Evolutionary conservation across 2,797 vertebrate genomes (phyloP), one percentile per base, ranked within the genome.

Genomic region (Melanogrammus aeglefinus): DNA sequence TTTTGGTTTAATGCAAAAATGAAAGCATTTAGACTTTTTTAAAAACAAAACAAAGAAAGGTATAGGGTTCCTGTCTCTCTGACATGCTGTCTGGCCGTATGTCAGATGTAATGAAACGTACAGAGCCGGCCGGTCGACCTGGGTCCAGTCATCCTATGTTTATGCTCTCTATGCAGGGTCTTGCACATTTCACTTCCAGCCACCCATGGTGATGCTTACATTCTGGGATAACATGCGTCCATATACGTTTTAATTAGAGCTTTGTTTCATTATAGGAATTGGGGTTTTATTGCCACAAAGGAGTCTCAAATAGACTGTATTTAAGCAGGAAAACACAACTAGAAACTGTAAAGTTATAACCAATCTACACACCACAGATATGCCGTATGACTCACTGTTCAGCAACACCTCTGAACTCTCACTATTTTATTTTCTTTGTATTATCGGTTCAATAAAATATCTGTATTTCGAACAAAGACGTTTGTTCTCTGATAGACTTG

Each of bases 41-140:
- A 24, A 63, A 63, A 63, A 63, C 21, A 9, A 24, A 63, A n/a
- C 21, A 63, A 63, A 63, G 7, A 24, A 24, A 63, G 6, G n/a
- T 63, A 63, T 18, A 63, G 6, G 4, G 21, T 63, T 57, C 4
- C 47, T 18, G 47, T 57, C 47, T 41, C 12, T 41, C 7, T 12
- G 39, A 12, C 39, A 41, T 44, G 41, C 74, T 78, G 41, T 84
- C 81, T 84, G 81, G 73, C 79, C 72, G 31, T 77, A 73, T 78
- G 72, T 83, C 78, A 84, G 81, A 76, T 73, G 84, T 85, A 90
- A 91, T 80, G 71, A 80, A 81, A 91, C 76, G 84, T 83, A 80
- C 70, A 35, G 80, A 79, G 75, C 44, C 36, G 41, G 79, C 31
- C 79, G 18, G 79, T 79, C 79, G 85, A 88, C 81, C 82, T 14